Evolutionary conservation across 2,797 vertebrate genomes (phyloP).

Genomic region (Masticophis lateralis): DNA sequence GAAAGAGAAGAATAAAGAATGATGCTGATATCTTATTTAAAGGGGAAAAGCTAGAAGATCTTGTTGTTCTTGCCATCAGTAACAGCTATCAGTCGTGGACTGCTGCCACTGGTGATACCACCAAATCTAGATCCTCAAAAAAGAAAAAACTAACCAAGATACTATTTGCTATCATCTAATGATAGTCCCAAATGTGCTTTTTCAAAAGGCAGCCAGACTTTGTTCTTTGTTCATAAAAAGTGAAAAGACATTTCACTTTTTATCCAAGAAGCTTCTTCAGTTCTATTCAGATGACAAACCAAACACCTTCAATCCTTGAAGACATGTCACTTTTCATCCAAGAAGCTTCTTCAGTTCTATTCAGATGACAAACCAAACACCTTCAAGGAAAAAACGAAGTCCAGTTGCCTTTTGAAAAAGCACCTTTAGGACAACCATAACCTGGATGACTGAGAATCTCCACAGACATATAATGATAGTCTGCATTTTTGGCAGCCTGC

Average conservation of each 20-base stretch:
- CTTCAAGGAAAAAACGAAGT: not conserved
- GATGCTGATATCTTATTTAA: not conserved
- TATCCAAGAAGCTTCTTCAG: not conserved
- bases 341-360: not conserved
- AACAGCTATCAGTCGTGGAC: not conserved
- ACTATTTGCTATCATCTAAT: not conserved
- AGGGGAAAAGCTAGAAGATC: not conserved
- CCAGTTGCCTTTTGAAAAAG: not conserved
- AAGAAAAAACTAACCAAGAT: not conserved
- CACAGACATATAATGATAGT: not conserved
- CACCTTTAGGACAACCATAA: not conserved
- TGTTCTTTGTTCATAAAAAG: not conserved
- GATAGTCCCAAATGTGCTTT: not conserved
- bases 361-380: not conserved
- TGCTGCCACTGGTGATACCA: not conserved
- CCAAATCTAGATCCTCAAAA: not conserved
- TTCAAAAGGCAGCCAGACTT: not conserved
- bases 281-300: not conserved
- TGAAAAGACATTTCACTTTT: not conserved
- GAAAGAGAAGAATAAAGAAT: constrained; percentile 18
- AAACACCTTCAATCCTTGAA: not conserved
- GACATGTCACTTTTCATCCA: too few relatives aligned
- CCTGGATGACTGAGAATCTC: not conserved
- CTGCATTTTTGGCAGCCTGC: not conserved
- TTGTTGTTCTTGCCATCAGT: not conserved